Percentiles rank a stretch among this genome's conserved stretches.
Evolutionary conservation across 2,888 invertebrate species (phyloP).

Genomic region (Diloba caeruleocephala): DNA sequence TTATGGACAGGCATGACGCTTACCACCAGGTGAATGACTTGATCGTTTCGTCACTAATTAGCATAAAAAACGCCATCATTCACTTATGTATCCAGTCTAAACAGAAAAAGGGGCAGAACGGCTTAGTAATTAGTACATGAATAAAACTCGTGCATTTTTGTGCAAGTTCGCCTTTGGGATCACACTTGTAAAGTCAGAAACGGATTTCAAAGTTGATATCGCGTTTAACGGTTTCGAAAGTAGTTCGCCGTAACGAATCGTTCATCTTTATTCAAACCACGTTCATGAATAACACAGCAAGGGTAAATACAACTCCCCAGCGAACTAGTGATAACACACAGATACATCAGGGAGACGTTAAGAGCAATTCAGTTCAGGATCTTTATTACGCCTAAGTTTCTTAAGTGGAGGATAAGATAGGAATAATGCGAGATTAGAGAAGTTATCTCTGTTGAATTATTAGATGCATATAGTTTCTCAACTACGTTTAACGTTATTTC

Average conservation of each 20-base stretch:
- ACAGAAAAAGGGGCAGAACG: conserved; percentile 14
- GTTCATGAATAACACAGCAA: conserved; percentile 84
- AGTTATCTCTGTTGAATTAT: conserved; percentile 67
- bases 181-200: conserved; percentile 19
- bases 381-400: conserved; percentile 79
- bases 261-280: conserved; percentile 84
- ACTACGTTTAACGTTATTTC: conserved; percentile 23
- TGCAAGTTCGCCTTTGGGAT: conserved; percentile 14
- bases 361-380: conserved; percentile 76
- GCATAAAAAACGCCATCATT: no score
- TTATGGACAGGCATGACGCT: no score
- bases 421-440: conserved; percentile 73
- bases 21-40: no score
- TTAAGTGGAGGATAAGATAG: conserved; percentile 71
- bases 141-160: conserved; percentile 3
- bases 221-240: conserved; percentile 66
- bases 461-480: conserved; percentile 63
- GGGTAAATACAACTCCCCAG: conserved; percentile 78
- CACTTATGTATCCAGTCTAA: no score
- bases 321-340: conserved; percentile 77
- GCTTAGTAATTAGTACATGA: conserved; percentile 32
- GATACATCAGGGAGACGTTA: conserved; percentile 62
- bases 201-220: conserved; percentile 52
- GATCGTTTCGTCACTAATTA: no score
- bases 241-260: conserved; percentile 65